Percentiles rank a stretch among this genome's conserved stretches.
phyloP scores from a whole-genome alignment of 2,888 invertebrate genomes.

The Drosophila yooni region DNA sequence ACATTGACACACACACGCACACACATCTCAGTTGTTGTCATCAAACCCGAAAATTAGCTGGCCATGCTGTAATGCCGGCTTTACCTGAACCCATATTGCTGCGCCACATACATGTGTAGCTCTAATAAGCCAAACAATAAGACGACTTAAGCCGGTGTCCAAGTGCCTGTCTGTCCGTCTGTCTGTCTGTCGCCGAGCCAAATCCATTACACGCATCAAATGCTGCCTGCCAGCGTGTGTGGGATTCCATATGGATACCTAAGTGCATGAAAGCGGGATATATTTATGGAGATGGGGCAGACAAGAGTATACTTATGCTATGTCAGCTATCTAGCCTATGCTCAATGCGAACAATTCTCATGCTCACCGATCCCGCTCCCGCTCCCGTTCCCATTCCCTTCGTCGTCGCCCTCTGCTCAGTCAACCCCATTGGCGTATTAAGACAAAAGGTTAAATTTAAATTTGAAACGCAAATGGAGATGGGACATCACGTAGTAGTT shows the following conservation, averaged over 20 bases:
- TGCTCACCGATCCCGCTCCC: slow-evolving; percentile 4
- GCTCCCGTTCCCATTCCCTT: neutral
- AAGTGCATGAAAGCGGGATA: neutral
- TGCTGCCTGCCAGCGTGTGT: slow-evolving; percentile 32
- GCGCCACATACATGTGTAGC: slow-evolving; percentile 57
- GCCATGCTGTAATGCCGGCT: slow-evolving; percentile 14
- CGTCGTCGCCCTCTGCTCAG: slow-evolving; percentile 15
- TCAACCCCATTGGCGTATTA: slow-evolving; percentile 68
- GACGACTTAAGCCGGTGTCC: slow-evolving; percentile 66
- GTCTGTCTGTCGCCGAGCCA: slow-evolving; percentile 14
- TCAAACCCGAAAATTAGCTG: slow-evolving; percentile 60
- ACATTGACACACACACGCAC: slow-evolving; percentile 36
- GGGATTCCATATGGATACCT: neutral
- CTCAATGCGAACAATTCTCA: slow-evolving; percentile 33
- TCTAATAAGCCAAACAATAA: slow-evolving; percentile 65
- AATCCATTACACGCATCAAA: slow-evolving; percentile 62
- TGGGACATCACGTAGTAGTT: slow-evolving; percentile 27
- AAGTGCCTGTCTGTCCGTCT: slow-evolving; percentile 14
- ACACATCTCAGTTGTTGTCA: slow-evolving; percentile 31
- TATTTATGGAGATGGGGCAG: neutral
- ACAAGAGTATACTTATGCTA: neutral
- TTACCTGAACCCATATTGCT: slow-evolving; percentile 33
- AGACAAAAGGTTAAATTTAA: slow-evolving; percentile 83
- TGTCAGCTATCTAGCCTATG: slow-evolving; percentile 18
- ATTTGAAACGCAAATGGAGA: slow-evolving; percentile 72